Evolutionary conservation across 2,797 vertebrate genomes (phyloP).

Genomic region (Discoglossus pictus): DNA sequence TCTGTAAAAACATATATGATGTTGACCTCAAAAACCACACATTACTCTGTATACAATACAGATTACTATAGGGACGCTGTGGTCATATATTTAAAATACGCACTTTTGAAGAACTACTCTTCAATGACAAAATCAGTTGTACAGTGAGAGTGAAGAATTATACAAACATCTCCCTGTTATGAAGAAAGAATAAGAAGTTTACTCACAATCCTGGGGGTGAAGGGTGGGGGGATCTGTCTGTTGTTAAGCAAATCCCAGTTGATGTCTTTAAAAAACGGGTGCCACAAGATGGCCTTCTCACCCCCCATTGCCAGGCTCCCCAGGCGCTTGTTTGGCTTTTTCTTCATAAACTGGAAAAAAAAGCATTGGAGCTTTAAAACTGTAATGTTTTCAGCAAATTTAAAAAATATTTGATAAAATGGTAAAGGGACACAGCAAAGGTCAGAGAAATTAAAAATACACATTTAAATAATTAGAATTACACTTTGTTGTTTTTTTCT

Average conservation of each 20-base stretch:
- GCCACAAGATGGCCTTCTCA: conserved; percentile 80
- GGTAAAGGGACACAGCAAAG: no score
- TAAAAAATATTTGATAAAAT: no score
- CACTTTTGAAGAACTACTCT: no score
- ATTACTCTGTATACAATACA: no score
- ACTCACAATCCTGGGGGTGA: conserved; percentile 94
- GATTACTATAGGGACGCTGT: no score
- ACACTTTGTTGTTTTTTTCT: no score
- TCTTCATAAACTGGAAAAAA: conserved; percentile 84
- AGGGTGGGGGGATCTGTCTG: conserved; percentile 88
- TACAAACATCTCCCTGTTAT: neutral
- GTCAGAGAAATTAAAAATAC: no score
- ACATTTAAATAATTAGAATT: no score
- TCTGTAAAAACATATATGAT: conserved; percentile 78
- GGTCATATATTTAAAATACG: no score
- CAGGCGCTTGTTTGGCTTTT: conserved; percentile 86
- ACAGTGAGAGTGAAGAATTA: neutral
- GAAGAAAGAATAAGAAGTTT: no score
- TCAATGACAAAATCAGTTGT: neutral
- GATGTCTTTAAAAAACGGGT: conserved; percentile 85
- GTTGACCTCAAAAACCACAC: no score
- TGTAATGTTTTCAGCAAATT: conserved; percentile 21
- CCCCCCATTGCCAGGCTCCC: conserved; percentile 84
- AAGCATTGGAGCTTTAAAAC: no score
- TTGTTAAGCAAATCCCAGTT: conserved; percentile 90